phyloP scores from a whole-genome alignment of 2,113 vertebrate species.

The Parus major region DNA sequence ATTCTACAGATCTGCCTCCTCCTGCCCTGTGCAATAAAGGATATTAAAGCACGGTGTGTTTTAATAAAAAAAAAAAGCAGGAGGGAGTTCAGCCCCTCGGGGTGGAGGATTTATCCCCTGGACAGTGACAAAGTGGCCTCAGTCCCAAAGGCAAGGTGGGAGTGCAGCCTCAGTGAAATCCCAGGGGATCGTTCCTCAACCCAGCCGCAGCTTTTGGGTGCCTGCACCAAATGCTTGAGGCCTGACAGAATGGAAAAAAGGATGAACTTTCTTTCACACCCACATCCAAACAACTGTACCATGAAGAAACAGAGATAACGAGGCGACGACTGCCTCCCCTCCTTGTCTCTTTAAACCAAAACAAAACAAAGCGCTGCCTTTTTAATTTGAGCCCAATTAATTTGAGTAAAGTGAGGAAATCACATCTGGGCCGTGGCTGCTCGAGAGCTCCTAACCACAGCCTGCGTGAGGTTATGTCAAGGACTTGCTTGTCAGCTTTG shows the following conservation, averaged over 20 bases:
- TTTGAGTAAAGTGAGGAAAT: conserved; percentile 34
- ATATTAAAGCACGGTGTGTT: not conserved
- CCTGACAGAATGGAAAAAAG: conserved; percentile 19
- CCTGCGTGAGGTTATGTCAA: conserved; percentile 45
- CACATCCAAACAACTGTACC: not conserved
- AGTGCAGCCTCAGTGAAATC: not conserved
- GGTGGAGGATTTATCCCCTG: not conserved
- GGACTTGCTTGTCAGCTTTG: conserved; percentile 50
- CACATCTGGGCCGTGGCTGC: conserved; percentile 16
- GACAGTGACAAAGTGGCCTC: not conserved
- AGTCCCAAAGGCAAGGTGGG: not conserved
- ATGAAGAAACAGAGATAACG: not conserved
- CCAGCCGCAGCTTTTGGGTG: not conserved
- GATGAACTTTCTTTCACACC: not conserved
- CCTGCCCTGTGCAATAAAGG: not conserved
- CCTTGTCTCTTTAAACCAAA: not conserved
- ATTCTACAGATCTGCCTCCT: not conserved
- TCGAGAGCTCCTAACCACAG: not conserved
- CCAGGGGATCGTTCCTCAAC: not conserved
- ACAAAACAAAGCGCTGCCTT: not conserved
- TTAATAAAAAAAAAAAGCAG: no score
- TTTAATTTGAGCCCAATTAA: conserved; percentile 55
- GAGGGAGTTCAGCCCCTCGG: not conserved
- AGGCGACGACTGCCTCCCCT: not conserved
- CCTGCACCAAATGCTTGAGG: not conserved